Conservation (phyloP, 2,797 vertebrate species). For the Pangasius mekongensis region DNA sequence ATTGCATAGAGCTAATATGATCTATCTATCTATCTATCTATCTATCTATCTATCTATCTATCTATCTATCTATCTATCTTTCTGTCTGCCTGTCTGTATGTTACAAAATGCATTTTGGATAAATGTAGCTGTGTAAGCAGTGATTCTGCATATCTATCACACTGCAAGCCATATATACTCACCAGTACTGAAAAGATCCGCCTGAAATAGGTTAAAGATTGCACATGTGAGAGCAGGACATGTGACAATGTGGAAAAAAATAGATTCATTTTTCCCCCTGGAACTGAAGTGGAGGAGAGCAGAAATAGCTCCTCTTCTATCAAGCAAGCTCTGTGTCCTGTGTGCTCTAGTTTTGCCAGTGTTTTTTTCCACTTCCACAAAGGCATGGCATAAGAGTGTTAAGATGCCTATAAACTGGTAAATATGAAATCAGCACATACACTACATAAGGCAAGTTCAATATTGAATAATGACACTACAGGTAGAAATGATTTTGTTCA, state of each 20-base stretch:
- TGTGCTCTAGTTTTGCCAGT: conserved; percentile 50
- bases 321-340: conserved; percentile 48
- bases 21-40: neutral
- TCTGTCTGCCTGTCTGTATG: neutral
- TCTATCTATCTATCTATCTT: neutral
- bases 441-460: neutral
- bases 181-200: conserved; percentile 30
- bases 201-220: conserved; percentile 61
- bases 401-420: neutral
- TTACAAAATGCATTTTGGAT: neutral
- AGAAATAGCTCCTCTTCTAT: conserved; percentile 57
- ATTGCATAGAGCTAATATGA: neutral
- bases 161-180: neutral
- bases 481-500: neutral
- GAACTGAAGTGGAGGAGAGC: conserved; percentile 56
- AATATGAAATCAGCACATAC: neutral
- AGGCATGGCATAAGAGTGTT: neutral
- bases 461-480: neutral
- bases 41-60: neutral
- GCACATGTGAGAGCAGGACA: conserved; percentile 56
- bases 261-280: conserved; percentile 50
- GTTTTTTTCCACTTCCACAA: conserved; percentile 23
- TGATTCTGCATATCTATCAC: neutral
- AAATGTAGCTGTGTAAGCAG: conserved; percentile 2
- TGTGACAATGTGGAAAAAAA: conserved; percentile 60